phyloP scores from a whole-genome alignment of 2,888 invertebrate species.

The Kuschelorhynchus macadamiae region DNA sequence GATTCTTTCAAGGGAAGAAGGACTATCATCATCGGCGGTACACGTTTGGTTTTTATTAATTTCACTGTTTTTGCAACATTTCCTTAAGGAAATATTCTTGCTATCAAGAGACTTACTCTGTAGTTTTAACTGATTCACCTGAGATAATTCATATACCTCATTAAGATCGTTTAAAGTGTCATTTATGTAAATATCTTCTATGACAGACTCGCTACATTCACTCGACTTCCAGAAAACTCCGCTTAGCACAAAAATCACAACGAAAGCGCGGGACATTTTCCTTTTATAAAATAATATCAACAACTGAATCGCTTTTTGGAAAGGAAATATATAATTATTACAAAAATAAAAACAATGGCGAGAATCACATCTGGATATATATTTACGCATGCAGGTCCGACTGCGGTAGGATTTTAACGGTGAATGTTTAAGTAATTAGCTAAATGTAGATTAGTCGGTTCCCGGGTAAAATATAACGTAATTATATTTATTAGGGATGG shows the following conservation, averaged over 20 bases:
- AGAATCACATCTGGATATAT: constrained; percentile 29
- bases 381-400: constrained; percentile 11
- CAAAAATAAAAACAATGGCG: constrained; percentile 1
- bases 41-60: constrained; percentile 27
- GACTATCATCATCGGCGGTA: not conserved
- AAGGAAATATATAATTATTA: not conserved
- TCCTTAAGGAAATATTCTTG: constrained; percentile 27
- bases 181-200: no score
- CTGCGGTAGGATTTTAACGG: constrained; percentile 22
- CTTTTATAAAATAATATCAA: no score
- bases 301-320: no score
- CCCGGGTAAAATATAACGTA: constrained; percentile 24
- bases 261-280: no score
- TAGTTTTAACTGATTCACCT: no score
- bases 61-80: constrained; percentile 50
- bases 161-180: no score
- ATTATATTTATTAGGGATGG: constrained; percentile 44
- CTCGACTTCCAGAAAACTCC: no score
- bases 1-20: not conserved
- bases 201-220: no score
- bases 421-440: constrained; percentile 34
- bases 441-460: constrained; percentile 25
- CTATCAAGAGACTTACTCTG: not conserved
- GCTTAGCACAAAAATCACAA: no score
- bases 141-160: no score